Base-by-base conservation (phyloP, 2,888 invertebrate genomes). In the Drosophila fulvimacula region DNA sequence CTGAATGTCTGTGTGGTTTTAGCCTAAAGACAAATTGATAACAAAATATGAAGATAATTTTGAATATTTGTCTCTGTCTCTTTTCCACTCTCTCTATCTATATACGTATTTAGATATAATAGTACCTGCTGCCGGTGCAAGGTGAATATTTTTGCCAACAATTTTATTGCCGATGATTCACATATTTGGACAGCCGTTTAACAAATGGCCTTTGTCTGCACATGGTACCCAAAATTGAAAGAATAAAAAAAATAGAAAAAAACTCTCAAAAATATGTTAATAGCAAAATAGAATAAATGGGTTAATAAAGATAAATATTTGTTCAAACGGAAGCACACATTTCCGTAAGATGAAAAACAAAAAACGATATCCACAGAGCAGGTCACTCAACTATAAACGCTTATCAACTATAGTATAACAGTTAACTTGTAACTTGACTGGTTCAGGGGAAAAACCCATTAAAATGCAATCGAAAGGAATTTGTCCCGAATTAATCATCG, bases 121-220 rank as follows among this genome's bases (percentile, higher is more conserved):
- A 5, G 15, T 13, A 44, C 24, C n/a, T 24, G 9, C 7, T 34
- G 24, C 24, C 10, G 30, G 44, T 49, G 67, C 34, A 53, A 10
- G 15, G 24, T 44, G 38, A 60, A 53, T 55, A 38, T 38, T 49
- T 34, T 21, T 10, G 11, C 46, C 11, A 64, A 41, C n/a, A 69
- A 39, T 46, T 78, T 51, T 38, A 60, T 70, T 62, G 39, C 9
- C 21, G 13, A 55, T 80, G 84, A 80, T 60, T 84, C 82, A 81
- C 44, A 21, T n/a, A 21, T 48, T 51, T 73, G 17, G 53, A 73
- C 81, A 67, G 67, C 17, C 27, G 58, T 19, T 42, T 53, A 63
- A 74, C 62, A 56, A 58, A 78, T 67, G 39, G 34, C 19, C 24
- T 39, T 49, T 52, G 41, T 46, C 41, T 41, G 11, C 46, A 0